Percentiles rank a stretch among this genome's conserved stretches.
Evolutionary conservation across 1,140 invertebrate genomes (phyloP).

Genomic region (Mycetomoellerius zeteki): DNA sequence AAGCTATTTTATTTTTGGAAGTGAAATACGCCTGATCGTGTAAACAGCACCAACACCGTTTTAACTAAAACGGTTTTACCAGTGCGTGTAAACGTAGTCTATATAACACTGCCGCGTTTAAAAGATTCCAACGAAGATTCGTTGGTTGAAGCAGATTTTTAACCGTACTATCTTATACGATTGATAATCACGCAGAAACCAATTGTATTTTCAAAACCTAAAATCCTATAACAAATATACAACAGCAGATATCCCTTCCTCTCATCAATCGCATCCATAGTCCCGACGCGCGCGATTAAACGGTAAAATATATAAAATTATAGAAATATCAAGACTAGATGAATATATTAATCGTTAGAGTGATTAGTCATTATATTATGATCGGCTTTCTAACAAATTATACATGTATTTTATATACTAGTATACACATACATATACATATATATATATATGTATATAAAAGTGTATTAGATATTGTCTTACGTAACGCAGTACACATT

Average conservation of each 20-base stretch:
- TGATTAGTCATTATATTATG: constrained; percentile 72
- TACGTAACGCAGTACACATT: constrained; percentile 67
- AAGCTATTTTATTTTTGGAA: too few relatives aligned
- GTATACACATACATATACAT: constrained; percentile 7
- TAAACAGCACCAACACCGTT: too few relatives aligned
- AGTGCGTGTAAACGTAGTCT: too few relatives aligned
- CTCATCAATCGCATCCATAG: constrained; percentile 33
- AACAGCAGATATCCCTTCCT: background rate
- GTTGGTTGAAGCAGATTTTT: background rate
- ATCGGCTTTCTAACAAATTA: constrained; percentile 73
- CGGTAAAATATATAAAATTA: constrained; percentile 72
- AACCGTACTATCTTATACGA: constrained; percentile 8
- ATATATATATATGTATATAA: constrained; percentile 41
- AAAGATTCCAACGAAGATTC: background rate
- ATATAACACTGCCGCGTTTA: background rate
- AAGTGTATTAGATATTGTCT: constrained; percentile 70
- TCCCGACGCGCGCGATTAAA: background rate
- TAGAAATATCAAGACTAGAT: constrained; percentile 77
- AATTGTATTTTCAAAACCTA: constrained; percentile 12
- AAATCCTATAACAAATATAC: constrained; percentile 12
- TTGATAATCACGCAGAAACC: background rate
- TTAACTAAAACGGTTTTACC: too few relatives aligned
- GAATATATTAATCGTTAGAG: constrained; percentile 74
- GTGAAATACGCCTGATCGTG: too few relatives aligned
- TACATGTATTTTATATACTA: constrained; percentile 27